Evolutionary conservation across 2,113 vertebrate species (phyloP), one percentile per base, ranked within the genome.

Genomic region (Rhea pennata): DNA sequence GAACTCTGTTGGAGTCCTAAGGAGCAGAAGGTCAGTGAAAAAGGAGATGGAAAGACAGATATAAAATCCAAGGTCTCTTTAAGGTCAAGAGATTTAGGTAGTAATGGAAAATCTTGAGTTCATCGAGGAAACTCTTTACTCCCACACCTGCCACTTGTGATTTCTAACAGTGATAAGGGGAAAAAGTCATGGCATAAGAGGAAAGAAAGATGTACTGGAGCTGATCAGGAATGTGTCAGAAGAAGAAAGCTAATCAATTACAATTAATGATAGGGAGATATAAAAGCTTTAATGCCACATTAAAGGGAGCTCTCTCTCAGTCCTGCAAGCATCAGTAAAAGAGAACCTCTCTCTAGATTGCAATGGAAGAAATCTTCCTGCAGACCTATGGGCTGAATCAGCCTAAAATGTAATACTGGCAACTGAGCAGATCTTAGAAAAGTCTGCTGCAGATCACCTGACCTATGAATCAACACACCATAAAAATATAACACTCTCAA

Each of bases 231-330:
- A 81, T 59, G 76, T 67, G 65, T 88, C 84, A 84, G 84, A 88
- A 86, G 40, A 84, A 91, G 76, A 95, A 93, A 73, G 78, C 9
- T 95, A 91, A 94, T 92, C 77, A 75, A 59, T 95, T 84, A 24
- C 22, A 86, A 75, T 88, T 87, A 93, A 82, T 69, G 73, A 56
- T 14, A 29, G 15, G 29, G 54, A 80, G 40, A 90, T 64, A 9
- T n/a, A 84, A 91, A 50, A 87, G 5, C 48, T 78, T 53, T 84
- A 80, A 87, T 79, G 31, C 14, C 39, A 71, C 19, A 27, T 96
- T 36, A 36, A 36, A 36, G 40, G 42, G 65, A 94, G 3, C 7
- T 71, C 12, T 74, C 12, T 93, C 70, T 92, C 10, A 44, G 59
- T 40, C 29, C 48, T 90, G 61, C 64, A 88, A 91, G 4, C 11